These are phyloP conservation scores for Bergia sp. DNA, from an alignment of 92 coral and sea anemone genomes.

Conservation along the genomic window DNA sequence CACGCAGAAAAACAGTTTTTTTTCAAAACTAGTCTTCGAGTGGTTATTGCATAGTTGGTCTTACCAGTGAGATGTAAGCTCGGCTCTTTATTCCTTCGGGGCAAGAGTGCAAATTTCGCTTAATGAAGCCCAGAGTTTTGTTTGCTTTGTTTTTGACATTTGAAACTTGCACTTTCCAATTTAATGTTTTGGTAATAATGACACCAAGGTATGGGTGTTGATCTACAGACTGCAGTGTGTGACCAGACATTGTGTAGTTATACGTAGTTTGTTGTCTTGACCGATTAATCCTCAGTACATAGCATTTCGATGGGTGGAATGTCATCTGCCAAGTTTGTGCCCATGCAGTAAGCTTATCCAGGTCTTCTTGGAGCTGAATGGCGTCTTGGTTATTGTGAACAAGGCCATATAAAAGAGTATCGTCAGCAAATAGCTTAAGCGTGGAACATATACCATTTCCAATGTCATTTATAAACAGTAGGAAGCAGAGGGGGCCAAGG, in stretches of 20 bases:
- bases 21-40: too few relatives aligned
- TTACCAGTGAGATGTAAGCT: slow-evolving; percentile 49
- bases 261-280: slow-evolving; percentile 16
- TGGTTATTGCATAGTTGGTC: slow-evolving; percentile 50
- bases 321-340: slow-evolving; percentile 54
- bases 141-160: slow-evolving; percentile 34
- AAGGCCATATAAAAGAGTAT: slow-evolving; percentile 22
- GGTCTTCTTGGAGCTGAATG: slow-evolving; percentile 32
- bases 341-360: slow-evolving; percentile 37
- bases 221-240: slow-evolving; percentile 29
- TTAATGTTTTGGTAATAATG: slow-evolving; percentile 12
- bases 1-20: too few relatives aligned
- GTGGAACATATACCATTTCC: slow-evolving; percentile 44
- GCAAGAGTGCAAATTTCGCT: slow-evolving; percentile 26
- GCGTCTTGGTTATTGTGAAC: slow-evolving; percentile 26
- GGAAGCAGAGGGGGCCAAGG: too few relatives aligned
- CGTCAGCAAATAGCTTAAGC: slow-evolving; percentile 56
- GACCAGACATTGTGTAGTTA: slow-evolving; percentile 24
- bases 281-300: too few relatives aligned
- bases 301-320: slow-evolving; percentile 54
- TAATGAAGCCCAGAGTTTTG: slow-evolving; percentile 48
- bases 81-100: slow-evolving; percentile 45
- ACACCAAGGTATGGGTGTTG: slow-evolving; percentile 23
- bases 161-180: slow-evolving; percentile 15
- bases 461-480: slow-evolving; percentile 36